These are phyloP conservation scores for Phymatocera aterrima DNA, from an alignment of 2,888 invertebrate species.

Conservation along the genomic window DNA sequence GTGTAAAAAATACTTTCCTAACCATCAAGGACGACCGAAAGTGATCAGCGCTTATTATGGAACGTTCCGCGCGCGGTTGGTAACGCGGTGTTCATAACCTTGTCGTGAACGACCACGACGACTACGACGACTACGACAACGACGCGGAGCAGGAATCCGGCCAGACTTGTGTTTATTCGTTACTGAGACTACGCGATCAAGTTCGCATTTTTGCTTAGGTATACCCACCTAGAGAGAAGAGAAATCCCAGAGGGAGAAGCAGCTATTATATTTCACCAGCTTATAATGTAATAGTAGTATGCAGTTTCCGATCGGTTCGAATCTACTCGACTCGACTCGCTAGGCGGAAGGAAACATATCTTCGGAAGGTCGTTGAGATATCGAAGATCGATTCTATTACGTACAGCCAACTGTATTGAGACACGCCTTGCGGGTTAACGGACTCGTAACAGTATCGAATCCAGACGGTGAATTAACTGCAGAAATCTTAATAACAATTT, in stretches of 20 bases:
- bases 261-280: constrained; percentile 24
- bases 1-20: too few relatives aligned
- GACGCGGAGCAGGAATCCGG: background rate
- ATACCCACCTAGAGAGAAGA: too few relatives aligned
- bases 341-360: constrained; percentile 20
- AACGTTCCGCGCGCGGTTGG: background rate
- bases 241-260: background rate
- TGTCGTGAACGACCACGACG: background rate
- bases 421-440: constrained; percentile 6
- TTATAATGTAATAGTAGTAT: background rate
- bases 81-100: background rate
- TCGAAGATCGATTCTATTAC: constrained; percentile 29
- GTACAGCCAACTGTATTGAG: background rate
- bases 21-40: constrained; percentile 8
- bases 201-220: constrained; percentile 19
- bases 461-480: background rate
- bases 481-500: constrained; percentile 9
- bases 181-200: constrained; percentile 63
- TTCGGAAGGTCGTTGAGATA: constrained; percentile 2
- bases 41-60: background rate
- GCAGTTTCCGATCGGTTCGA: constrained; percentile 10
- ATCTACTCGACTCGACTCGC: background rate
- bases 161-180: constrained; percentile 58
- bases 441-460: background rate
- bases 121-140: too few relatives aligned